A percentile compares a stretch with the other conserved stretches of the same genome.
Conservation (phyloP, 2,797 vertebrate genomes). For the Lutra lutra region DNA sequence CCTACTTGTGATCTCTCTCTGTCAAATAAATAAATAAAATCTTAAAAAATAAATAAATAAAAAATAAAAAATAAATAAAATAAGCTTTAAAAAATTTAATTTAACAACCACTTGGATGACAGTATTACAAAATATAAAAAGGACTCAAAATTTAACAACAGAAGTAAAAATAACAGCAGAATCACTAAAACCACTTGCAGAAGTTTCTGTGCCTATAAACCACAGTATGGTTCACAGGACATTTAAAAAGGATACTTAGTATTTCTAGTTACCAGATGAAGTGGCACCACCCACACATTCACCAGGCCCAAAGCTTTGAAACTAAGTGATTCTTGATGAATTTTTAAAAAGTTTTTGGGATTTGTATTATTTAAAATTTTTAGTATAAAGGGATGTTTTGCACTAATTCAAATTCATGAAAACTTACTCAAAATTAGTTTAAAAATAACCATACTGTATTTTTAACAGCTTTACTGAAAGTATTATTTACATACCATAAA, state of each 20-base stretch:
- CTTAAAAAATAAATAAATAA: too few species aligned
- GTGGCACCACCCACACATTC: background rate
- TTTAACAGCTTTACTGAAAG: background rate
- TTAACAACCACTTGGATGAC: background rate
- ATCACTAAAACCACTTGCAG: background rate
- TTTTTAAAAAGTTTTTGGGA: background rate
- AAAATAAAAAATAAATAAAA: too few species aligned
- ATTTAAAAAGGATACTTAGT: background rate
- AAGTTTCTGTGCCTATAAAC: background rate
- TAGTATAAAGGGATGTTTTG: background rate
- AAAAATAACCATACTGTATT: background rate
- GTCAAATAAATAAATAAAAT: too few species aligned
- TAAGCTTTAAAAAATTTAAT: background rate
- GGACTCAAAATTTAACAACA: constrained; percentile 15
- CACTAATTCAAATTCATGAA: background rate
- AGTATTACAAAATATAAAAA: constrained; percentile 13
- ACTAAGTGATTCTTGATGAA: background rate
- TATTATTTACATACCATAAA: background rate
- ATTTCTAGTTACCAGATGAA: constrained; percentile 2
- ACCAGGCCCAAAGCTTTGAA: background rate
- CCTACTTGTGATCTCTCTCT: too few species aligned
- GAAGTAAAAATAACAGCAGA: background rate
- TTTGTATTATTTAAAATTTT: background rate
- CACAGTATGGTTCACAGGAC: background rate
- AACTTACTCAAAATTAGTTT: constrained; percentile 28